Percentiles rank a stretch among this genome's conserved stretches.
These are phyloP conservation scores for Orthosia gracilis DNA, from an alignment of 2,888 invertebrate species.

Conservation along the genomic window DNA sequence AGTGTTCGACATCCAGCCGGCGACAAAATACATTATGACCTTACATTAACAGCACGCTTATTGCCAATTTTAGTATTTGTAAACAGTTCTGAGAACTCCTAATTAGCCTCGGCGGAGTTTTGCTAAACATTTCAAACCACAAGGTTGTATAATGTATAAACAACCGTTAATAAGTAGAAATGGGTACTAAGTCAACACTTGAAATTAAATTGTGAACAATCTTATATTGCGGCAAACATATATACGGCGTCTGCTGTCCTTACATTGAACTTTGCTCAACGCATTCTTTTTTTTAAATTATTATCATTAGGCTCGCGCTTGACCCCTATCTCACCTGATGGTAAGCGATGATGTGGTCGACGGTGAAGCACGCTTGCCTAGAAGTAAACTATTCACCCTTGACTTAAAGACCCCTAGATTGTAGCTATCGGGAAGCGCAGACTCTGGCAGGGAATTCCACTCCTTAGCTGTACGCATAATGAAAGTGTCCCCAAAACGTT, in stretches of 20 bases:
- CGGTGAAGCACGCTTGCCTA: no score
- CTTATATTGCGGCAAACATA: slow-evolving; percentile 8
- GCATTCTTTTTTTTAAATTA: no score
- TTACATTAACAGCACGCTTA: slow-evolving; percentile 47
- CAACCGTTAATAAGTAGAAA: slow-evolving; percentile 22
- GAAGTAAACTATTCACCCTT: no score
- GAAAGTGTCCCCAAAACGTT: no score
- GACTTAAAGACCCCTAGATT: no score
- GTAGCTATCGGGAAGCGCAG: no score
- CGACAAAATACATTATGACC: slow-evolving; percentile 62
- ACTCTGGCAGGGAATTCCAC: no score
- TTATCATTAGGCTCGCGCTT: no score
- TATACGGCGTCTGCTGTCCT: slow-evolving; percentile 9
- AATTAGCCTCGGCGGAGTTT: slow-evolving; percentile 16
- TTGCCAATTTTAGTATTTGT: slow-evolving; percentile 37
- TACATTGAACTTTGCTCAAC: slow-evolving; percentile 22
- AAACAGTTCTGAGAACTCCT: slow-evolving; percentile 17
- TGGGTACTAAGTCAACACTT: background rate
- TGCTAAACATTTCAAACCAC: background rate
- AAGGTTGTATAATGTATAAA: slow-evolving; percentile 1
- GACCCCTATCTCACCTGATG: no score
- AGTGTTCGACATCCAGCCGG: slow-evolving; percentile 66
- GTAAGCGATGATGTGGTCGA: no score
- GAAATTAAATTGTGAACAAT: slow-evolving; percentile 22
- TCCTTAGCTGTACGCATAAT: no score